Evolutionary conservation across 2,797 vertebrate species (phyloP), one percentile per base, ranked within the genome.

Genomic region (Brachyalestes nurse): DNA sequence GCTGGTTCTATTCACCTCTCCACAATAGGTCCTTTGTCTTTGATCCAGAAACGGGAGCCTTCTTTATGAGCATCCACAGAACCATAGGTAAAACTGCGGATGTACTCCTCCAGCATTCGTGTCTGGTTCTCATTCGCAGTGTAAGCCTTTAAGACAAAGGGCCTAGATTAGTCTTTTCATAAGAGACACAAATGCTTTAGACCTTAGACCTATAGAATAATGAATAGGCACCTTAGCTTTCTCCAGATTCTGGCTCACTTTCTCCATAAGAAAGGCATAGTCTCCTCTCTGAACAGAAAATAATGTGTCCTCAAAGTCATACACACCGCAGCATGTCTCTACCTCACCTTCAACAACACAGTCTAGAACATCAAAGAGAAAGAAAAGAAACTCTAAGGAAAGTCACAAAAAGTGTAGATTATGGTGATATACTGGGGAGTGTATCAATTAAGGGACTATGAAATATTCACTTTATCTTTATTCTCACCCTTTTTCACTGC

Each of bases 1-100:
- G 34, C 34, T 34, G 34, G 21, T 38, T 0, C 42, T 72, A 73
- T 58, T 87, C 83, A 97, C 97, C 97, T 97, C 91, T 98, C 97
- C 53, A 98, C 96, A 21, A 97, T 97, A 40, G 97, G 97, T 28
- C 96, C 95, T 85, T 96, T 97, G 90, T 98, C 97, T 86, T 95
- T 96, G 75, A 98, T 97, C 97, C 97, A 97, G 87, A 92, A 95
- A 72, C 96, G 95, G 0, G 97, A 98, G 34, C 96, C 97, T 79
- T 96, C 95, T 90, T 98, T 98, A 81, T 98, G 97, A 38, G 96
- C 95, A 0, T 95, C 93, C 0, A 97, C 85, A 1, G 96, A 97
- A 38, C 97, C 97, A 0, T 94, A 93, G 6, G 89, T 95, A 89
- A 98, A 98, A 87, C 97, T 97, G 25, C 90, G 91, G 0, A 84